Percentiles rank a stretch among this genome's conserved stretches.
These are phyloP conservation scores for Margarornis squamiger DNA, from an alignment of 2,797 vertebrate genomes.

Conservation along the genomic window DNA sequence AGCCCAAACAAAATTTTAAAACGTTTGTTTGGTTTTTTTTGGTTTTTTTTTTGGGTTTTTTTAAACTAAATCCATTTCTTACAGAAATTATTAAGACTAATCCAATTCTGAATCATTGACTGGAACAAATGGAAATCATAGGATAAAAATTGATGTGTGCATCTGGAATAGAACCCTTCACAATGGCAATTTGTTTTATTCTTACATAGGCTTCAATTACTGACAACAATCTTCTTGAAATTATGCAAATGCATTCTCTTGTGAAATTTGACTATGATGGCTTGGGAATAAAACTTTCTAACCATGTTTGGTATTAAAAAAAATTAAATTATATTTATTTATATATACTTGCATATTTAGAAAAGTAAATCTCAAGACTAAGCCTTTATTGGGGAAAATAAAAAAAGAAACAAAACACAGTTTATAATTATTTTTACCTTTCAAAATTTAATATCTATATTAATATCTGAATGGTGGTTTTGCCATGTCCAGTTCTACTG, in stretches of 20 bases:
- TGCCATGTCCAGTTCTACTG: background rate
- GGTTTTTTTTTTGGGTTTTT: background rate
- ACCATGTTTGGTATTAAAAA: background rate
- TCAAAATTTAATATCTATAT: background rate
- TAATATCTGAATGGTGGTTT: background rate
- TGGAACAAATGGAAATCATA: background rate
- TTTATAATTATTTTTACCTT: background rate
- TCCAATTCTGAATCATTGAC: background rate
- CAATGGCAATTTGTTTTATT: background rate
- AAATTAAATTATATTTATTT: background rate
- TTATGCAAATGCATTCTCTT: background rate
- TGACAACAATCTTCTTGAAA: background rate
- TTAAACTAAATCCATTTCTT: background rate
- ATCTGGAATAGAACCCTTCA: background rate
- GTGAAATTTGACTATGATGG: background rate
- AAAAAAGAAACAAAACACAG: background rate
- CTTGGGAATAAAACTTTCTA: background rate
- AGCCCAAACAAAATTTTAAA: background rate
- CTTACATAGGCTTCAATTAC: background rate
- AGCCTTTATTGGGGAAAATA: background rate
- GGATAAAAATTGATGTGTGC: background rate
- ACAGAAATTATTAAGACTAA: background rate
- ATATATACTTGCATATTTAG: background rate
- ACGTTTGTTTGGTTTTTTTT: no score
- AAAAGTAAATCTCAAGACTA: background rate